Evolutionary conservation across 2,113 vertebrate species (phyloP), one percentile per base, ranked within the genome.

Genomic region (Lepisosteus osseus): DNA sequence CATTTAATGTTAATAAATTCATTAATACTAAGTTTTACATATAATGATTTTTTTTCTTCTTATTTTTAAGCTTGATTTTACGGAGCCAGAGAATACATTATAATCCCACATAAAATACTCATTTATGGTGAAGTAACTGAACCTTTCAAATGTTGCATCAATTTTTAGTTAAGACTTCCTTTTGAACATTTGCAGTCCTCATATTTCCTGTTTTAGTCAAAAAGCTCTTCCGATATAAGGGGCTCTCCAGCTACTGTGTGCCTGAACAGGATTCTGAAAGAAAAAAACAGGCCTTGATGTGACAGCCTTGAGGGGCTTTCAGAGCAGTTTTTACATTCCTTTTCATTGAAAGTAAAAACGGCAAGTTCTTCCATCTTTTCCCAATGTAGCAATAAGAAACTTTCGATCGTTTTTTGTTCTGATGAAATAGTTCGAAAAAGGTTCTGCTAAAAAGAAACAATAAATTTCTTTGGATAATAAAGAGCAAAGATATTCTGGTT

Each of bases 291-390:
- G 69, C 75, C 63, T 79, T 75, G 47, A 67, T 59, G 65, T 69
- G 63, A 67, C 64, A 77, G 78, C 79, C 82, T 85, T 81, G 75
- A 79, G 73, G 75, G 64, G 17, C 76, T 79, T 78, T 76, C 75
- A 65, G 71, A 68, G 65, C 76, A 45, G 69, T 79, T 76, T 67
- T 79, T 29, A 29, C 73, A 74, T 75, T 44, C 3, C 72, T 78
- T 84, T 86, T 78, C 76, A 84, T 89, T 87, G 76, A 76, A 76
- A 77, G 85, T 79, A 83, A 82, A 13, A 13, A 59, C 1, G 47
- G 47, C 47, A 9, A 83, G 79, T 83, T 74, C 81, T 81, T 82
- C 80, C 83, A 84, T 84, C 80, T 65, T 71, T 45, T 68, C 65
- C 43, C 17, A 29, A 45, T 57, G 85, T 81, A 78, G 77, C 43